Base-by-base conservation (phyloP, 2,888 invertebrate species). In the Polia nebulosa region DNA sequence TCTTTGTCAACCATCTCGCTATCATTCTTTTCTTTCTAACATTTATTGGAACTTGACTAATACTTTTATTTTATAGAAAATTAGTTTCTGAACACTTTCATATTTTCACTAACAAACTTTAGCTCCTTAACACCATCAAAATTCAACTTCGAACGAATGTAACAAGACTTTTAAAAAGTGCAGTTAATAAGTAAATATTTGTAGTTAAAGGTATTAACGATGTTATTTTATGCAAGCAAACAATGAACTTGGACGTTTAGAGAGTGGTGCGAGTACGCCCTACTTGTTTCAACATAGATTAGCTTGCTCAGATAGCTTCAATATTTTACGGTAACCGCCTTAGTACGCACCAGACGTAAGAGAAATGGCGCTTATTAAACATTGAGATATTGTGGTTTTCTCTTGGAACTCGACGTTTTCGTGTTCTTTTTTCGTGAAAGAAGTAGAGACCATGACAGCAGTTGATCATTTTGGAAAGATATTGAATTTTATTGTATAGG, bases 261-360 rank as follows among this genome's bases (percentile, higher is more conserved):
- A 85, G 85, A 85, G 82, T 73, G 74, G 20, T 71, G 77, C 78
- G 85, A 73, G 20, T 71, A 78, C 78, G 85, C 79, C 76, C 85
- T 80, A 85, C 77, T 85, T 85, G 59, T 62, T 60, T 25, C 41
- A 67, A 65, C 71, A 60, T 53, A 67, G 75, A 74, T 78, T 68
- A 53, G 27, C 34, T 60, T 62, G 56, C 72, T 34, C 17, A 58
- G 74, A 72, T 72, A 74, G 17, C 76, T 68, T 67, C 75, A 75
- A 75, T 76, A 73, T 76, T 74, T 83, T 69, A 81, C 77, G 69
- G 69, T 68, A 64, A 61, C 52, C 39, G 64, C 64, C 44, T 63
- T 47, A 56, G 60, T 68, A 70, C 55, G 69, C 69, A 70, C 32
- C 52, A 66, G 61, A 52, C 57, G 41, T 47, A 52, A 45, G 57